Conservation (phyloP, 2,113 vertebrate genomes). For the Cyanoliseus patagonus region DNA sequence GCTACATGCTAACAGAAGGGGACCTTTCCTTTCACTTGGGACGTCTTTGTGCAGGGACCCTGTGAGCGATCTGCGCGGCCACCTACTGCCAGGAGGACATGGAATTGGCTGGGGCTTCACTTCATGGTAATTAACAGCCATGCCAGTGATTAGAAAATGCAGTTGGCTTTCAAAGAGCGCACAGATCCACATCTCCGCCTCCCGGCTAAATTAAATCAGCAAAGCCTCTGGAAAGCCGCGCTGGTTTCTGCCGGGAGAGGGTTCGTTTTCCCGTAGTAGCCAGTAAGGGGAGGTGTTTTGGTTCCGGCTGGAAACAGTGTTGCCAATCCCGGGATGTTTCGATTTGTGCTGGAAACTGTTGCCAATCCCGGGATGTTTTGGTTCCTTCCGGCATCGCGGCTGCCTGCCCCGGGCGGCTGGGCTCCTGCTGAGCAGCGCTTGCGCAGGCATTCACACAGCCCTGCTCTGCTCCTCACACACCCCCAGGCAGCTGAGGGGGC, state of each 20-base stretch:
- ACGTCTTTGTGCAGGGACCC: not conserved
- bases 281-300: not conserved
- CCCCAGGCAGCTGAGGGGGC: not conserved
- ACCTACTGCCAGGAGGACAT: rapidly evolving
- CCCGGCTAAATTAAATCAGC: not conserved
- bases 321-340: not conserved
- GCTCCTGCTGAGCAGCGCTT: not conserved
- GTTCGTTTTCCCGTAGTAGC: not conserved
- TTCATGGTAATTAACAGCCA: not conserved
- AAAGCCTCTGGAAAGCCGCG: not conserved
- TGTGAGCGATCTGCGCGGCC: not conserved
- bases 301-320: not conserved
- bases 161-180: not conserved
- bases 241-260: not conserved
- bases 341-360: not conserved
- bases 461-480: not conserved
- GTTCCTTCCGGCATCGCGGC: too few species aligned
- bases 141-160: not conserved
- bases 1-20: not conserved
- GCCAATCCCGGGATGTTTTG: not conserved
- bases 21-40: not conserved
- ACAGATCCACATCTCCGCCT: not conserved
- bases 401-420: too few species aligned
- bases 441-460: too few species aligned
- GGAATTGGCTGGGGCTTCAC: not conserved